Conservation (phyloP, 2,113 vertebrate genomes). For the Ursus arctos region DNA sequence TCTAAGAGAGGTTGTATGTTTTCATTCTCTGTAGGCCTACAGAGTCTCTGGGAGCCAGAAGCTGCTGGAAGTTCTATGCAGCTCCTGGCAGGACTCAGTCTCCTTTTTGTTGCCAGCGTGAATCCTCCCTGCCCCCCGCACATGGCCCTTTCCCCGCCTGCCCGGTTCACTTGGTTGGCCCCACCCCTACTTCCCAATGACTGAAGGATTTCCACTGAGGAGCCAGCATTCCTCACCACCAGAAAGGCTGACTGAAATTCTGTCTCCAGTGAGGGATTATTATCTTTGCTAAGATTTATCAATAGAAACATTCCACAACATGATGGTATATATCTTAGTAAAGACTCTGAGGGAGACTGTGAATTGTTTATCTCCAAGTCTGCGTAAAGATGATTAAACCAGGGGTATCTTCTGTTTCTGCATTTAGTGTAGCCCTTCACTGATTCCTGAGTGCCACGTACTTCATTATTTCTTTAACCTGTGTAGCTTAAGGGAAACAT, state of each 20-base stretch:
- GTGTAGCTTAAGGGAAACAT: background rate
- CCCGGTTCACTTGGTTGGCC: background rate
- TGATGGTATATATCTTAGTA: background rate
- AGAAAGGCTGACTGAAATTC: background rate
- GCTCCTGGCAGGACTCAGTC: background rate
- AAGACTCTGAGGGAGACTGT: background rate
- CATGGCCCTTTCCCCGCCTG: no score
- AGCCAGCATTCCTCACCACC: background rate
- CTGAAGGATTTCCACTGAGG: background rate
- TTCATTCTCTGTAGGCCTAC: background rate
- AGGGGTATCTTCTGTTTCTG: background rate
- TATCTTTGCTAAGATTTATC: background rate
- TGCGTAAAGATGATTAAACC: background rate
- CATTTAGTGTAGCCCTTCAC: background rate
- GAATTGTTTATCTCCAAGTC: background rate
- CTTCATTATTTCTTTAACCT: background rate
- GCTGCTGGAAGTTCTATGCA: background rate
- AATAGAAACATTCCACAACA: background rate
- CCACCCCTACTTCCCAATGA: background rate
- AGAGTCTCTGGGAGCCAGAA: background rate
- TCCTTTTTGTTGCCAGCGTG: background rate
- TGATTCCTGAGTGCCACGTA: background rate
- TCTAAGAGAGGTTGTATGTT: background rate
- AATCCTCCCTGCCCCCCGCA: accelerated
- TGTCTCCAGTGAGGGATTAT: background rate